phyloP scores from a whole-genome alignment of 1,140 invertebrate species.

The Pseudomyrmex dendroicus region DNA sequence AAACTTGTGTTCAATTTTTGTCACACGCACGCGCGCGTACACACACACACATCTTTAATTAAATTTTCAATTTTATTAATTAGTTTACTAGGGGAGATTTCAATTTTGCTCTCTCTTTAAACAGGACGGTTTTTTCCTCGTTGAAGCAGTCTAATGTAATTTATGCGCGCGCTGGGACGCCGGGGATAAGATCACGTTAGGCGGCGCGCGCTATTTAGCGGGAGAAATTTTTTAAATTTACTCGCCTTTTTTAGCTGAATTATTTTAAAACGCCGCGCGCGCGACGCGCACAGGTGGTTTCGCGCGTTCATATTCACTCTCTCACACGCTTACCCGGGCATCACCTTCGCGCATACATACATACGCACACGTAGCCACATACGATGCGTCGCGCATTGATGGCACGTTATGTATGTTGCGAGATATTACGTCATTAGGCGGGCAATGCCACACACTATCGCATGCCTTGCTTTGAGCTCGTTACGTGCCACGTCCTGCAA shows the following conservation, averaged over 20 bases:
- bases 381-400: conserved; percentile 77
- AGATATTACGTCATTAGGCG: conserved; percentile 70
- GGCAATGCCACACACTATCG: conserved; percentile 59
- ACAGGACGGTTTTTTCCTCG: conserved; percentile 16
- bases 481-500: conserved; percentile 50
- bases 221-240: conserved; percentile 48
- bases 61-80: not conserved
- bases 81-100: not conserved
- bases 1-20: too few species aligned
- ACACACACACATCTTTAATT: not conserved
- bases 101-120: not conserved
- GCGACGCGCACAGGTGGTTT: conserved; percentile 72
- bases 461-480: conserved; percentile 65
- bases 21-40: too few species aligned
- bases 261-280: conserved; percentile 26
- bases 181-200: conserved; percentile 46
- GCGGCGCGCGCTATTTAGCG: conserved; percentile 31
- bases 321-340: conserved; percentile 25
- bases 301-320: conserved; percentile 37
- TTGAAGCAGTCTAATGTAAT: conserved; percentile 63
- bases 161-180: conserved; percentile 43
- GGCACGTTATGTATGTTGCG: conserved; percentile 60
- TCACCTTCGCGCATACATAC: not conserved
- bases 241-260: conserved; percentile 44
- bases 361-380: conserved; percentile 39